Conservation (phyloP, 2,797 vertebrate species). For the Cryptoprocta ferox region DNA sequence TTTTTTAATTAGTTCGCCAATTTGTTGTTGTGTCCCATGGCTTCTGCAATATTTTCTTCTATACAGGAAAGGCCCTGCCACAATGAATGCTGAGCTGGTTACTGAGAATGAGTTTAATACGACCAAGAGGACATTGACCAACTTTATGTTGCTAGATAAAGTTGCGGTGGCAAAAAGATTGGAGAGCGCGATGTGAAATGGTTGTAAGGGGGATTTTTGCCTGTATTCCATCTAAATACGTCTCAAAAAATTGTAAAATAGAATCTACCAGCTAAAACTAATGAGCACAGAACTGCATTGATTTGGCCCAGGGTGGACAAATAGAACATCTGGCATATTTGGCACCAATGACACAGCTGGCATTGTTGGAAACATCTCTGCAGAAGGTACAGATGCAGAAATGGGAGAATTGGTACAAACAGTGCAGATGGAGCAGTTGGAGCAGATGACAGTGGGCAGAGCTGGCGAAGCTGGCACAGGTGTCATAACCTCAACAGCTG, state of each 20-base stretch:
- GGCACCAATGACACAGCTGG: slow-evolving; percentile 95
- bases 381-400: slow-evolving; percentile 99
- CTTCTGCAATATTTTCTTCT: slow-evolving; percentile 75
- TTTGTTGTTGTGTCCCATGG: slow-evolving; percentile 70
- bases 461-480: slow-evolving; percentile 97
- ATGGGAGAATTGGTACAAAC: slow-evolving; percentile 96
- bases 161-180: slow-evolving; percentile 78
- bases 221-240: slow-evolving; percentile 88
- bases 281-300: slow-evolving; percentile 97
- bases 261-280: slow-evolving; percentile 97
- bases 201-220: slow-evolving; percentile 84
- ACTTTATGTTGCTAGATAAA: slow-evolving; percentile 67
- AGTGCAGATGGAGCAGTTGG: slow-evolving; percentile 98
- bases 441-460: slow-evolving; percentile 99
- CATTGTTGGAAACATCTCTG: slow-evolving; percentile 97
- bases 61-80: slow-evolving; percentile 59
- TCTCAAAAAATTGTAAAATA: slow-evolving; percentile 90
- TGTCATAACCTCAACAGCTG: slow-evolving; percentile 99
- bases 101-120: slow-evolving; percentile 23
- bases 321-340: slow-evolving; percentile 99
- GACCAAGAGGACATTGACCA: slow-evolving; percentile 78
- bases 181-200: slow-evolving; percentile 79
- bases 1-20: slow-evolving; percentile 75
- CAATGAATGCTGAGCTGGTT: slow-evolving; percentile 64
- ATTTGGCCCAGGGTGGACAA: slow-evolving; percentile 98